Conservation (phyloP, 2,888 invertebrate genomes). For the Enchytraeus crypticus region DNA sequence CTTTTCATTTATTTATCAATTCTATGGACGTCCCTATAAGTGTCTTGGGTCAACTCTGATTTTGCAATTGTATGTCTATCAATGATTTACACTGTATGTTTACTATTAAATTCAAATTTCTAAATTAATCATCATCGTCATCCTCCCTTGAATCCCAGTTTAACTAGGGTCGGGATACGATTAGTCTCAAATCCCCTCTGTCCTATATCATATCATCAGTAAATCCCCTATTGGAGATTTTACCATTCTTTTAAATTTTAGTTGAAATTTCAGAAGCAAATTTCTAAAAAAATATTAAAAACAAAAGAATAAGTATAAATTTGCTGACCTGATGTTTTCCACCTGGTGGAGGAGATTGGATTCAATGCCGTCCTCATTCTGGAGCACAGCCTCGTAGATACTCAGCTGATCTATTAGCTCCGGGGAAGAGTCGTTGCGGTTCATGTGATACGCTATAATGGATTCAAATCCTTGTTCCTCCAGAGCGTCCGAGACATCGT, state of each 20-base stretch:
- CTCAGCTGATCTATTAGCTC: constrained; percentile 87
- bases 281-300: background rate
- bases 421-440: constrained; percentile 77
- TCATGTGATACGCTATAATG: constrained; percentile 43
- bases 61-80: too few relatives aligned
- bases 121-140: too few relatives aligned
- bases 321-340: constrained; percentile 36
- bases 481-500: constrained; percentile 88
- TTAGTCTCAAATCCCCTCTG: too few relatives aligned
- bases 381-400: constrained; percentile 84
- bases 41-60: too few relatives aligned
- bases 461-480: constrained; percentile 66
- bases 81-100: too few relatives aligned
- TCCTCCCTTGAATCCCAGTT: too few relatives aligned
- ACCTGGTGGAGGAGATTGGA: constrained; percentile 27
- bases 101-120: too few relatives aligned
- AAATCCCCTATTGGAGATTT: too few relatives aligned
- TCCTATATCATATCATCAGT: too few relatives aligned
- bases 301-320: background rate
- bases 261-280: background rate
- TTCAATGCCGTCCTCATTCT: constrained; percentile 67
- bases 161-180: too few relatives aligned
- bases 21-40: too few relatives aligned
- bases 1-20: too few relatives aligned
- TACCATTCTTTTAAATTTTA: background rate